phyloP scores from a whole-genome alignment of 2,113 vertebrate genomes.

The Sterrhoptilus dennistouni region DNA sequence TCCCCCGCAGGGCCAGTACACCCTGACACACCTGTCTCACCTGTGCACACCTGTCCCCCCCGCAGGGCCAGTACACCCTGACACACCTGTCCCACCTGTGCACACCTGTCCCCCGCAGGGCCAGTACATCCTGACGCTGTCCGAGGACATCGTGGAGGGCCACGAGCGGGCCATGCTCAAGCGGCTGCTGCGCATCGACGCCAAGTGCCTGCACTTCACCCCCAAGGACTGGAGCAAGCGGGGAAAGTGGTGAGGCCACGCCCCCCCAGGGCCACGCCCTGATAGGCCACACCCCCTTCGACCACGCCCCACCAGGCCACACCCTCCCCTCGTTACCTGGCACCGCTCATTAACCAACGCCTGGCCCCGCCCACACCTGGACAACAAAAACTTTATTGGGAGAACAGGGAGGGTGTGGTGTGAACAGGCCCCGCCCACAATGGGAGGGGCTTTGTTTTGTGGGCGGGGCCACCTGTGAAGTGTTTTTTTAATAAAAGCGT shows the following conservation, averaged over 20 bases:
- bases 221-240: neutral
- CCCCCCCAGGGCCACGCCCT: neutral
- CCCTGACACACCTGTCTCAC: no score
- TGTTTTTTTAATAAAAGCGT: neutral
- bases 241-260: neutral
- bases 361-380: neutral
- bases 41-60: neutral
- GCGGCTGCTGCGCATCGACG: neutral
- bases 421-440: fast-evolving
- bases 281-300: neutral
- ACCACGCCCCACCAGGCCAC: neutral
- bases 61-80: neutral
- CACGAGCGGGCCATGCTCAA: neutral
- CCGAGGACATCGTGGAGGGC: neutral
- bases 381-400: no score
- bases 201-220: neutral
- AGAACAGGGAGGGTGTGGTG: no score
- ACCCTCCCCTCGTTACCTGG: neutral
- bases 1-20: no score
- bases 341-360: neutral
- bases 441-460: neutral
- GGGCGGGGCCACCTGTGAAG: neutral
- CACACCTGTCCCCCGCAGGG: neutral
- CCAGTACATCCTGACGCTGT: neutral
- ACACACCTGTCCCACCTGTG: neutral